phyloP scores from a whole-genome alignment of 37 sponge, comb jelly and placozoan species.

The Halisarca cf. caerulea region DNA sequence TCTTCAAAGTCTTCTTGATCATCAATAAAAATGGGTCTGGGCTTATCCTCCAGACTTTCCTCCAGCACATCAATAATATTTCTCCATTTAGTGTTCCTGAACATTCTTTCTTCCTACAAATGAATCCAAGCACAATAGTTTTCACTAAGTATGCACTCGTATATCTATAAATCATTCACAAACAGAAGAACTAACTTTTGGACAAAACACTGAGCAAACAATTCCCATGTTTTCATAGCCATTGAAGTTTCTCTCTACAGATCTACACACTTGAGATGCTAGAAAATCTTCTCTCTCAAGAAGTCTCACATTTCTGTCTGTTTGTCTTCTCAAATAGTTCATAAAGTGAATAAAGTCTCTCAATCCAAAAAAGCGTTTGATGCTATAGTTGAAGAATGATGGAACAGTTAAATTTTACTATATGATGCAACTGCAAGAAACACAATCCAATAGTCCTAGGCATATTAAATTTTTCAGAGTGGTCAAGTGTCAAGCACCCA shows the following conservation, averaged over 20 bases:
- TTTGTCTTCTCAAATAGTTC: constrained; percentile 69
- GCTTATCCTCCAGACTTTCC: constrained; percentile 62
- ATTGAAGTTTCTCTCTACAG: constrained; percentile 90
- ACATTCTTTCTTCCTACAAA: no score
- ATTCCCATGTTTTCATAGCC: constrained; percentile 28
- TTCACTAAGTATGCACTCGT: no score
- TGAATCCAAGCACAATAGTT: no score
- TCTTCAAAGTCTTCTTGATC: constrained; percentile 54
- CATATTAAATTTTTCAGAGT: no score
- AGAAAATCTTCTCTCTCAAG: constrained; percentile 4
- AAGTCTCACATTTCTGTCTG: not conserved
- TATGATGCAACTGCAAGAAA: no score
- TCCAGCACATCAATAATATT: constrained; percentile 51
- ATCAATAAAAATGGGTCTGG: constrained; percentile 24
- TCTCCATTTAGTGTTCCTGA: not conserved
- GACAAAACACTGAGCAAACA: not conserved
- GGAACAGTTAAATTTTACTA: no score
- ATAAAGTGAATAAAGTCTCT: constrained; percentile 93
- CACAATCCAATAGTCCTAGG: no score
- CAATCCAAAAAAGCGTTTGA: constrained; percentile 70
- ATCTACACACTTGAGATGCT: constrained; percentile 58
- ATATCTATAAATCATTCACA: no score
- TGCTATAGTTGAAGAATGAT: no score
- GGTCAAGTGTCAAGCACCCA: no score
- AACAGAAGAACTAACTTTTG: no score